Conservation (phyloP, 2,113 vertebrate species). For the Cisticola juncidis region DNA sequence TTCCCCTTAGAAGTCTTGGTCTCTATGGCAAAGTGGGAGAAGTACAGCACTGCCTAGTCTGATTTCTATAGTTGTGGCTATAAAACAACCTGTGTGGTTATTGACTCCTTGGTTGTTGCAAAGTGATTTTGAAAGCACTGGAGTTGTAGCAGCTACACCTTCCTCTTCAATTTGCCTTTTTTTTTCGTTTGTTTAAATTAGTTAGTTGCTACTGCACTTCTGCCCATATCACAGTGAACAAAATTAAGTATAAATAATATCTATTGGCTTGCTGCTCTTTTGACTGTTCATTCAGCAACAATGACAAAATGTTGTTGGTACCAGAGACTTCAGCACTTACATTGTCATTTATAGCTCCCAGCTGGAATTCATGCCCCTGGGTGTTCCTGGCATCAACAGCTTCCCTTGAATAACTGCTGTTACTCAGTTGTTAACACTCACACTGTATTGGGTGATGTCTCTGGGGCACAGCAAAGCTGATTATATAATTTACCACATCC, state of each 20-base stretch:
- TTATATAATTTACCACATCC: not conserved
- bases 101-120: not conserved
- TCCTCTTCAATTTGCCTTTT: not conserved
- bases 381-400: not conserved
- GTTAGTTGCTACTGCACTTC: not conserved
- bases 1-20: not conserved
- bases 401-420: not conserved
- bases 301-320: not conserved
- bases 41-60: not conserved
- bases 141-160: not conserved
- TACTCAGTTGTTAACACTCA: not conserved
- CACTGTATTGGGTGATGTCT: not conserved
- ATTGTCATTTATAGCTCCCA: not conserved
- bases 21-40: not conserved
- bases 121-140: not conserved
- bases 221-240: not conserved
- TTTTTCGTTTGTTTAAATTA: not conserved
- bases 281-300: not conserved
- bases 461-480: not conserved
- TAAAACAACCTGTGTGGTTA: not conserved
- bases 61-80: not conserved
- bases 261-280: not conserved
- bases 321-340: not conserved
- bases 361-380: not conserved
- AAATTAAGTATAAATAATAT: not conserved